Evolutionary conservation across 2,113 vertebrate species (phyloP).

Genomic region (Hucho hucho): DNA sequence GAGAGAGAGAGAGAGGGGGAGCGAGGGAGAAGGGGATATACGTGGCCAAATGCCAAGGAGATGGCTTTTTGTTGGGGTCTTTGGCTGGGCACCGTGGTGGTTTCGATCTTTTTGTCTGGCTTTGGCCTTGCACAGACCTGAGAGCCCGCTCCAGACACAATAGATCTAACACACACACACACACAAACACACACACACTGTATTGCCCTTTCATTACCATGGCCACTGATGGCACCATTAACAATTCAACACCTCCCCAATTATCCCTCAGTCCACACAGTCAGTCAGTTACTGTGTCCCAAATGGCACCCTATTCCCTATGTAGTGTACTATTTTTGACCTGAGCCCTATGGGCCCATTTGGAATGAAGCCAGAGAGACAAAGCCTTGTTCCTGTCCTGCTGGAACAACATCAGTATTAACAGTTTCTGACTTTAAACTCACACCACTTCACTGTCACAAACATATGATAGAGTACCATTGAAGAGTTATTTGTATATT

Average conservation of each 20-base stretch:
- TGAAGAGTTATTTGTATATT: slow-evolving; percentile 43
- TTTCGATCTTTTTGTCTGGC: slow-evolving; percentile 71
- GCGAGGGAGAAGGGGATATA: neutral
- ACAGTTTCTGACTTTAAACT: slow-evolving; percentile 66
- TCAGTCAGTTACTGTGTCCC: slow-evolving; percentile 34
- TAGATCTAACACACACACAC: slow-evolving; percentile 53
- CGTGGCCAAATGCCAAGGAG: slow-evolving; percentile 70
- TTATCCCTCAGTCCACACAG: slow-evolving; percentile 64
- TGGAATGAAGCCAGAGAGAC: slow-evolving; percentile 52
- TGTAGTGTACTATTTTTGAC: too few species aligned
- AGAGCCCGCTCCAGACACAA: slow-evolving; percentile 70
- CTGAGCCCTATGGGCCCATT: too few species aligned
- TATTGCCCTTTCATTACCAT: slow-evolving; percentile 74
- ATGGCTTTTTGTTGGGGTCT: slow-evolving; percentile 68
- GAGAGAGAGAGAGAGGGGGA: neutral
- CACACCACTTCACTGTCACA: slow-evolving; percentile 63
- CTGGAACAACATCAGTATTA: slow-evolving; percentile 71
- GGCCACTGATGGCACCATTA: slow-evolving; percentile 77
- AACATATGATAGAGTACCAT: neutral
- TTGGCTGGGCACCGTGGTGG: slow-evolving; percentile 66
- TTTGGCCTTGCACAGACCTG: slow-evolving; percentile 66
- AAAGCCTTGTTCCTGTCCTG: slow-evolving; percentile 70
- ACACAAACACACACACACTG: slow-evolving; percentile 10
- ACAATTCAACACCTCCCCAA: slow-evolving; percentile 76
- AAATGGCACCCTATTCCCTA: too few species aligned